A percentile compares a stretch with the other conserved stretches of the same genome.
These are phyloP conservation scores for Addax nasomaculatus DNA, from an alignment of 2,113 vertebrate genomes.

Conservation along the genomic window DNA sequence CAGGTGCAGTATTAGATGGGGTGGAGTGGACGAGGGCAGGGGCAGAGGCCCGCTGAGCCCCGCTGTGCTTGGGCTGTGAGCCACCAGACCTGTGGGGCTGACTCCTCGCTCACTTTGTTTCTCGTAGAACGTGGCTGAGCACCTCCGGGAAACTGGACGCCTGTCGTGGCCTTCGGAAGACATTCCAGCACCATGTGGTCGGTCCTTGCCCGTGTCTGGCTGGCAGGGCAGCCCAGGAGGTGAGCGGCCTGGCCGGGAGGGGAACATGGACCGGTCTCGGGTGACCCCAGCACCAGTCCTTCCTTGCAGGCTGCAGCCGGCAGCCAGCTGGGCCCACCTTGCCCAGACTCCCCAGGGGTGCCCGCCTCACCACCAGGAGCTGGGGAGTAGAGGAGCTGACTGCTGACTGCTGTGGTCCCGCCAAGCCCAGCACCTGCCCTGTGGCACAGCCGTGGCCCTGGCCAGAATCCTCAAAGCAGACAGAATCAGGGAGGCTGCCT, in stretches of 20 bases:
- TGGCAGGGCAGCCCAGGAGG: background rate
- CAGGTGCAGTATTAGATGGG: rapidly evolving
- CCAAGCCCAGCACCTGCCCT: background rate
- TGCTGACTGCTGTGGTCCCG: rapidly evolving
- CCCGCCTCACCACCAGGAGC: background rate
- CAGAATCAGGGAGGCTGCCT: background rate
- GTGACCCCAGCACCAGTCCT: background rate
- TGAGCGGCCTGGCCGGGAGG: background rate
- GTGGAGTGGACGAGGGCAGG: rapidly evolving
- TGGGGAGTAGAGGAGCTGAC: rapidly evolving
- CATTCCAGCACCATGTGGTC: background rate
- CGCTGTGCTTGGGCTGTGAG: rapidly evolving
- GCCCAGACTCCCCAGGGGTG: background rate
- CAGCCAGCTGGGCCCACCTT: background rate
- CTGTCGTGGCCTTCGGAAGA: rapidly evolving
- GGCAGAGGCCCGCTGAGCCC: background rate
- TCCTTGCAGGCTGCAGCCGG: background rate
- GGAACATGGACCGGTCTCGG: rapidly evolving
- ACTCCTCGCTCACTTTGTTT: background rate
- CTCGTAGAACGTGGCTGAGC: background rate
- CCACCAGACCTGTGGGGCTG: background rate
- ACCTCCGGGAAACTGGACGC: background rate
- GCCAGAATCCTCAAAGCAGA: background rate
- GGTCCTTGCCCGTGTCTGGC: background rate
- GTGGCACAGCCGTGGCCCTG: rapidly evolving